Evolutionary conservation across 2,797 vertebrate species (phyloP).

Genomic region (Myotis findleyi): DNA sequence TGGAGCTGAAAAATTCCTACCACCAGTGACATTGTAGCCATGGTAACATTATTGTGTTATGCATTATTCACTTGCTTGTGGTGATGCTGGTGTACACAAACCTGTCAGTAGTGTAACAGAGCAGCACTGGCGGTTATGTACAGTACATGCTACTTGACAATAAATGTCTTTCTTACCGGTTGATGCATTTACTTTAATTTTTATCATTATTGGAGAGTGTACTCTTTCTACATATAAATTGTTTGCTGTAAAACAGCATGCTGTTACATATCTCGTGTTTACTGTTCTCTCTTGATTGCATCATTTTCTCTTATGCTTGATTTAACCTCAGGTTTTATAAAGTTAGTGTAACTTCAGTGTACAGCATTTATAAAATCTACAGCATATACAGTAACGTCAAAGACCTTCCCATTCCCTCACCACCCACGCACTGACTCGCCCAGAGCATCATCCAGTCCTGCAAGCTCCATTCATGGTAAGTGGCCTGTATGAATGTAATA

Average conservation of each 20-base stretch:
- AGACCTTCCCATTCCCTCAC: no score
- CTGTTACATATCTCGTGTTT: not conserved
- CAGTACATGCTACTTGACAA: not conserved
- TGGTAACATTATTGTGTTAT: rapidly evolving
- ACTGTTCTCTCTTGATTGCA: not conserved
- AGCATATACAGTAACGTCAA: no score
- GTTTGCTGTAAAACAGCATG: not conserved
- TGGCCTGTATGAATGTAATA: not conserved
- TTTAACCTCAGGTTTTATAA: not conserved
- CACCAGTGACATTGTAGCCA: not conserved
- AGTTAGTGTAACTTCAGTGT: not conserved
- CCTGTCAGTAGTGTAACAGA: not conserved
- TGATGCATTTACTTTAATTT: not conserved
- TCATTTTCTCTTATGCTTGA: not conserved
- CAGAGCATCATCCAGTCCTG: not conserved
- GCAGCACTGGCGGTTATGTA: not conserved
- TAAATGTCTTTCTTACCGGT: not conserved
- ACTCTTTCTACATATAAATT: not conserved
- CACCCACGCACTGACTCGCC: not conserved
- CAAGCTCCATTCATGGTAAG: not conserved
- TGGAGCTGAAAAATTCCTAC: not conserved
- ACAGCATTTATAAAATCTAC: not conserved
- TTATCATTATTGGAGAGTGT: not conserved
- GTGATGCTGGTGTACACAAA: not conserved
- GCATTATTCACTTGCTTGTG: not conserved